Base-by-base conservation (phyloP, 2,888 invertebrate species). In the Mesorhabditis belari region DNA sequence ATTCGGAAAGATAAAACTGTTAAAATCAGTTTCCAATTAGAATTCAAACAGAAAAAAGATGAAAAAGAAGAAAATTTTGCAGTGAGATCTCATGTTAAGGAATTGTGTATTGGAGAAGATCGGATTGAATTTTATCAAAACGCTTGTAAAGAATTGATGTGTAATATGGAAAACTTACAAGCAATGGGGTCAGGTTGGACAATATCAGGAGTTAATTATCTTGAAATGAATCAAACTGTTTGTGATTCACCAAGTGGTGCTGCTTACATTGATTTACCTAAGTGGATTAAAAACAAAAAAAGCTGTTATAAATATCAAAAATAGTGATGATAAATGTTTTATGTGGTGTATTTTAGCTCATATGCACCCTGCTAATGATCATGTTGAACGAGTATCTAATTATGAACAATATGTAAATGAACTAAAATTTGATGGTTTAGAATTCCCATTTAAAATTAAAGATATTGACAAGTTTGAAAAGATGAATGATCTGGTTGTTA, bases 401-500 rank as follows among this genome's bases (percentile, higher is more conserved):
- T 70, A 70, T 49, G n/a, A 51, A 53, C 3, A 50, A 54, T 57
- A 54, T 62, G 19, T 52, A 28, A 57, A 65, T 57, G 60, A 66
- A 63, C 24, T 70, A 23, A 63, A 70, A 9, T 70, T 70, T 67
- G 55, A 51, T 28, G 60, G 52, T 26, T 27, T 67, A 24, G 49
- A 44, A 21, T 70, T 70, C 56, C 66, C 70, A 25, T 23, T 68
- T 35, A 63, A 58, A 59, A 51, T 61, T 17, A 58, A 52, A 59
- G 63, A 69, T 60, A 65, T 70, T 49, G 50, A 60, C 26, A 70
- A 70, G 49, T 65, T 70, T 66, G 70, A 69, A 52, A 69, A 64
- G 57, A 29, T 61, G 54, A n/a, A 54, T 69, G 4, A 62, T 65
- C 61, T 63, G 68, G 12, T 67, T 64, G 23, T 49, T 54, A 59